Evolutionary conservation across 2,888 invertebrate genomes (phyloP).

Genomic region (Dynastes hyllus): DNA sequence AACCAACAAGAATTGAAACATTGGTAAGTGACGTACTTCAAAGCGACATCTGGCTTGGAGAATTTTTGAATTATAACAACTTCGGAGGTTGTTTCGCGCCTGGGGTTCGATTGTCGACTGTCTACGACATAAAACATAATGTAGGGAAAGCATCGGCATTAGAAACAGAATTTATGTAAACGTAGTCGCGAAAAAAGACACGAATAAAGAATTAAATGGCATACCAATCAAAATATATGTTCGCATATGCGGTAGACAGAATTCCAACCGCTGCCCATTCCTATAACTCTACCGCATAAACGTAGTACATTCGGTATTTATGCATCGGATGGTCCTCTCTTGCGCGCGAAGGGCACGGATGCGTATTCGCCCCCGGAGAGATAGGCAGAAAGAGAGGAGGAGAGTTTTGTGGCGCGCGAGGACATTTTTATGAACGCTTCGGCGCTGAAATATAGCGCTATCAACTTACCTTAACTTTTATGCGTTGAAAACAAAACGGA

Average conservation of each 20-base stretch:
- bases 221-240: no score
- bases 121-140: background rate
- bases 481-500: conserved; percentile 71
- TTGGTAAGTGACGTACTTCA: background rate
- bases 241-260: no score
- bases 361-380: background rate
- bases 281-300: no score
- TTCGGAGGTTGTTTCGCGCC: conserved; percentile 1
- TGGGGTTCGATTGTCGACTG: conserved; percentile 4
- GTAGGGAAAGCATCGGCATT: conserved; percentile 8
- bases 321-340: conserved; percentile 17
- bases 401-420: conserved; percentile 64
- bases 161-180: background rate
- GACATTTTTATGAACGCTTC: conserved; percentile 71
- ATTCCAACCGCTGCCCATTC: no score
- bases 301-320: background rate
- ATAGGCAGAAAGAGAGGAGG: background rate
- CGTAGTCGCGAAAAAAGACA: background rate
- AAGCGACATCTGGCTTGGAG: background rate
- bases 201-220: conserved; percentile 18
- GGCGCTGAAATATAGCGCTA: conserved; percentile 71
- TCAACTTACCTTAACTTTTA: conserved; percentile 71
- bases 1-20: no score
- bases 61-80: conserved; percentile 14
- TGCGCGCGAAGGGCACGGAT: conserved; percentile 3